Conservation (phyloP, 2,888 invertebrate species). For the Drosophila formosana region DNA sequence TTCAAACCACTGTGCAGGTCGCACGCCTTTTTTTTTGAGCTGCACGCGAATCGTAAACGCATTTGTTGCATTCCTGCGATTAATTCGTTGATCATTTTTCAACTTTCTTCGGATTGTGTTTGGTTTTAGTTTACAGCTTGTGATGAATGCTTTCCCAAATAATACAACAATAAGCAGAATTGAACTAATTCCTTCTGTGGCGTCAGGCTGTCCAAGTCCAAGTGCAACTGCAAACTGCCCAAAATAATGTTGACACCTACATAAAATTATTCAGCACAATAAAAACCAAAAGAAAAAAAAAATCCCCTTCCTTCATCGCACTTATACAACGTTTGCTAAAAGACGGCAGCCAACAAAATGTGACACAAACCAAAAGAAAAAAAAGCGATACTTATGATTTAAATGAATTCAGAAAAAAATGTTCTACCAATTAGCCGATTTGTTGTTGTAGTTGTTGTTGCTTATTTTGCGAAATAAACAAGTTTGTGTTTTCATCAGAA, state of each 20-base stretch:
- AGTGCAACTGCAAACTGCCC: slow-evolving; percentile 45
- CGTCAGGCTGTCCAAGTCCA: slow-evolving; percentile 67
- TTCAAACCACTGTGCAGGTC: slow-evolving; percentile 55
- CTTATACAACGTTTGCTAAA: slow-evolving; percentile 69
- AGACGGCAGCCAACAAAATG: slow-evolving; percentile 55
- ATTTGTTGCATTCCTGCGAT: slow-evolving; percentile 34
- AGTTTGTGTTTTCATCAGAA: slow-evolving; percentile 66
- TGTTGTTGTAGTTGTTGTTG: slow-evolving; percentile 48
- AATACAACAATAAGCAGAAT: slow-evolving; percentile 22
- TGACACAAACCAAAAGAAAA: slow-evolving; percentile 55
- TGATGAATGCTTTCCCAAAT: slow-evolving; percentile 36
- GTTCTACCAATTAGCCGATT: slow-evolving; percentile 68
- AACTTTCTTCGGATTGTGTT: slow-evolving; percentile 45
- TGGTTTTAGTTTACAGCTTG: slow-evolving; percentile 43
- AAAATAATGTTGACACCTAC: slow-evolving; percentile 55
- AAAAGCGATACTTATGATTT: not conserved
- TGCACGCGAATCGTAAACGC: slow-evolving; percentile 35
- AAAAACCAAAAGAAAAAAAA: slow-evolving; percentile 15
- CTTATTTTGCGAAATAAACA: slow-evolving; percentile 73
- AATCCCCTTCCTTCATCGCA: slow-evolving; percentile 9
- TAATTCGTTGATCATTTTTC: slow-evolving; percentile 53
- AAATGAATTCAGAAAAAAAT: slow-evolving; percentile 45
- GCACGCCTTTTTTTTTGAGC: slow-evolving; percentile 37
- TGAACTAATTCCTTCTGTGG: slow-evolving; percentile 54
- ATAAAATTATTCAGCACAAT: slow-evolving; percentile 49